phyloP scores from a whole-genome alignment of 2,888 invertebrate species.

The Lysandra bellargus region DNA sequence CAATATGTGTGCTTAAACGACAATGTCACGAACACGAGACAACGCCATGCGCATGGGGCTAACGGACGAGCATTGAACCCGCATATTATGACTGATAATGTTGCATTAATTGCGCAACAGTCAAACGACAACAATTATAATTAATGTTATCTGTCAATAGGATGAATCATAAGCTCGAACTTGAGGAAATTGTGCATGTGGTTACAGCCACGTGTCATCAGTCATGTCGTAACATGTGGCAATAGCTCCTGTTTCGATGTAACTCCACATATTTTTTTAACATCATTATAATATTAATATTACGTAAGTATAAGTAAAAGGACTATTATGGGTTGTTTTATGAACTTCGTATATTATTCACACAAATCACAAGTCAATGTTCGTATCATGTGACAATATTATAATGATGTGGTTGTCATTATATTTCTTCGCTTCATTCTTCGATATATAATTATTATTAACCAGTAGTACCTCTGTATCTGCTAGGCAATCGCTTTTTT shows the following conservation, averaged over 20 bases:
- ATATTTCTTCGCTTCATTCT: too few species aligned
- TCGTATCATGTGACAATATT: constrained; percentile 2
- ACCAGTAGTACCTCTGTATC: too few species aligned
- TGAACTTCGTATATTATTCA: neutral
- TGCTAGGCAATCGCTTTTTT: too few species aligned
- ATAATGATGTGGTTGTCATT: neutral
- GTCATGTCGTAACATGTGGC: neutral
- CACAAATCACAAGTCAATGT: neutral
- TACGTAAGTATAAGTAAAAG: too few species aligned
- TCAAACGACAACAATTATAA: neutral
- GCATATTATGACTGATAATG: neutral
- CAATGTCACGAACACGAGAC: neutral
- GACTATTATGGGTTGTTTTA: too few species aligned
- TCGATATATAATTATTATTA: too few species aligned
- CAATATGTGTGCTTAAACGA: neutral
- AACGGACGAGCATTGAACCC: constrained; percentile 4
- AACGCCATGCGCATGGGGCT: neutral
- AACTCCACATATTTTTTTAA: too few species aligned
- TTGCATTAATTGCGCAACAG: neutral
- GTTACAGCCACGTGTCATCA: neutral
- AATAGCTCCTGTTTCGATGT: neutral
- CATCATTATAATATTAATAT: too few species aligned
- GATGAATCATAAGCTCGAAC: neutral
- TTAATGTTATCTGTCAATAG: neutral
- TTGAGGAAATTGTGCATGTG: neutral